Conservation (phyloP, 2,888 invertebrate species). For the Sicus ferrugineus region DNA sequence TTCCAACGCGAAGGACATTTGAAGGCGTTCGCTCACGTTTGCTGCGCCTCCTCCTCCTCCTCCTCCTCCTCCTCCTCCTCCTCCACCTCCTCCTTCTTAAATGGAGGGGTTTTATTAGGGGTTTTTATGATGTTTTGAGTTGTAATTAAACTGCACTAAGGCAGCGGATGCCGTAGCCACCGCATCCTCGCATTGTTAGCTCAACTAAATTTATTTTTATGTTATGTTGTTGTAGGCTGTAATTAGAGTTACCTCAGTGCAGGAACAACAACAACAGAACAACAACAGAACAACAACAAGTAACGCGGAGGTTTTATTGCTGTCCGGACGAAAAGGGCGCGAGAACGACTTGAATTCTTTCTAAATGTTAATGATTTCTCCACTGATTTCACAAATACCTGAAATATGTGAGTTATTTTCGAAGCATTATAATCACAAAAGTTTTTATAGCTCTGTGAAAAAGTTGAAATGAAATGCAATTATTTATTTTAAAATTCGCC, state of each 20-base stretch:
- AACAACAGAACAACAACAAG: background rate
- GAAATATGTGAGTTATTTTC: background rate
- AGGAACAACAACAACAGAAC: no score
- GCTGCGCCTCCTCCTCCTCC: no score
- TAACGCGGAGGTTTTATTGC: no score
- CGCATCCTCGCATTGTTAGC: background rate
- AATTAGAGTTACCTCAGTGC: no score
- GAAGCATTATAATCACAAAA: background rate
- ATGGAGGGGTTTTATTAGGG: constrained; percentile 11
- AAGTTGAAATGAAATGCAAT: no score
- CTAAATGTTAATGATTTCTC: background rate
- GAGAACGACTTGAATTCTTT: background rate
- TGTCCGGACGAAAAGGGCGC: background rate
- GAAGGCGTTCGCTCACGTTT: no score
- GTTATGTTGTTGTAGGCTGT: background rate
- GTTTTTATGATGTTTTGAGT: constrained; percentile 19
- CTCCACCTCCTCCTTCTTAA: background rate
- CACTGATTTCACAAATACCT: background rate
- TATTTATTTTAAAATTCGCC: no score
- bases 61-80: background rate
- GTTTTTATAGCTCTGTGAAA: no score
- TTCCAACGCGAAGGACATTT: background rate
- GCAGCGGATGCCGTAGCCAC: no score
- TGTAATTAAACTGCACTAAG: constrained; percentile 10
- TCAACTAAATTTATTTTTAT: background rate